Evolutionary conservation across 2,113 vertebrate species (phyloP).

Genomic region (Epinephelus fuscoguttatus): DNA sequence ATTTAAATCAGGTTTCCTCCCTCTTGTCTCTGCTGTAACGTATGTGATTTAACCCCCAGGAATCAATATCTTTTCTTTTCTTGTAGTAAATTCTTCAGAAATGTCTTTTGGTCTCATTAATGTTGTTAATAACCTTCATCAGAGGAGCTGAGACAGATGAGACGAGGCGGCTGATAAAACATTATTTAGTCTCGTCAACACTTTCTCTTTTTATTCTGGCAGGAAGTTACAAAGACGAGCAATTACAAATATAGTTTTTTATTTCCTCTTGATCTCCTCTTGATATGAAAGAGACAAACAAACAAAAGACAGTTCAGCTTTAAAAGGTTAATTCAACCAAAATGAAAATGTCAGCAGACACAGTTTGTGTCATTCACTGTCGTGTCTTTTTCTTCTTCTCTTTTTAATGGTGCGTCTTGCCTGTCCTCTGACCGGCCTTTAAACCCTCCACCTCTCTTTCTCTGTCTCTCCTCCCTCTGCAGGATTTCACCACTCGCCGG

Average conservation of each 20-base stretch:
- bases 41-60: neutral
- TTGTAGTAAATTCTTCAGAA: constrained; percentile 79
- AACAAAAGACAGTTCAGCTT: neutral
- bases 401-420: neutral
- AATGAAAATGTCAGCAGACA: constrained; percentile 22
- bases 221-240: too few relatives aligned
- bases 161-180: constrained; percentile 8
- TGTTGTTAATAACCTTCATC: constrained; percentile 91
- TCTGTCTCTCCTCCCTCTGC: constrained; percentile 45
- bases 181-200: too few relatives aligned
- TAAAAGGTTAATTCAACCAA: constrained; percentile 6
- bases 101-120: constrained; percentile 84
- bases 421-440: constrained; percentile 24
- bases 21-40: too few relatives aligned
- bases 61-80: constrained; percentile 43
- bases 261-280: neutral
- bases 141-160: constrained; percentile 89
- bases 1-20: too few relatives aligned
- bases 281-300: neutral
- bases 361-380: neutral
- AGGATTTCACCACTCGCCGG: constrained; percentile 81
- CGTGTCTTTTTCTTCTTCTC: neutral
- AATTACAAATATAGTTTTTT: neutral
- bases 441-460: too few relatives aligned
- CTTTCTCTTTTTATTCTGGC: too few relatives aligned